A percentile compares a stretch with the other conserved stretches of the same genome.
Evolutionary conservation across 1,140 invertebrate genomes (phyloP).

Genomic region (Caerostris darwini): DNA sequence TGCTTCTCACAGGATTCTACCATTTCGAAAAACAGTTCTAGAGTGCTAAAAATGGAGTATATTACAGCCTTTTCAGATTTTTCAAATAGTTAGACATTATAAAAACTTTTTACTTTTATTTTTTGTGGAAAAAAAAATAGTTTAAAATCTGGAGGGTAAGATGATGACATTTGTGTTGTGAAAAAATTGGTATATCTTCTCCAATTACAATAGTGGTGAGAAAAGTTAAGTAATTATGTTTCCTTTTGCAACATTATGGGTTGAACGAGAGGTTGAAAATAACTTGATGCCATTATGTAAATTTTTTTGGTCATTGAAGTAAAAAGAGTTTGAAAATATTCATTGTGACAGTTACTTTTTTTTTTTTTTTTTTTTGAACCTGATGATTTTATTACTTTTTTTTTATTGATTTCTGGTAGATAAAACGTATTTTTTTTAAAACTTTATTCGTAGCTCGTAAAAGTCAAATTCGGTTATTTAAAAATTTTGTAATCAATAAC

Average conservation of each 20-base stretch:
- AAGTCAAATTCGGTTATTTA: too few relatives aligned
- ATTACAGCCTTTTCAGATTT: neutral
- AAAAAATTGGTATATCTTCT: too few relatives aligned
- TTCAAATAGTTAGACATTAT: constrained; percentile 34
- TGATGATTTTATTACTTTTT: neutral
- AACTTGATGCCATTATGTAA: neutral
- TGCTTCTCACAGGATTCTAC: constrained; percentile 8
- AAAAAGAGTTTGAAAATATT: neutral
- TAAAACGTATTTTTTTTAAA: too few relatives aligned
- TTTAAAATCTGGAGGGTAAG: too few relatives aligned
- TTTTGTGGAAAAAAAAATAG: neutral
- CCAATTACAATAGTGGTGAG: neutral
- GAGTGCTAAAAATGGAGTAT: constrained; percentile 30
- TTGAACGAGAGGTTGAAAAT: neutral
- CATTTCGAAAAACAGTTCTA: constrained; percentile 2
- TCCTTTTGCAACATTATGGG: neutral
- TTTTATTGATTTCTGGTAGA: neutral
- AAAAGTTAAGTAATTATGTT: constrained; percentile 1
- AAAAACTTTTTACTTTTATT: too few relatives aligned
- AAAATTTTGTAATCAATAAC: too few relatives aligned
- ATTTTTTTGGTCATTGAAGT: neutral
- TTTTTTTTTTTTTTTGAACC: neutral
- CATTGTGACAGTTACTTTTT: too few relatives aligned
- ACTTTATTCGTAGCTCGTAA: too few relatives aligned
- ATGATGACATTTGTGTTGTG: too few relatives aligned